These are phyloP conservation scores for Clitarchus hookeri DNA, from an alignment of 2,888 invertebrate genomes.

Conservation along the genomic window DNA sequence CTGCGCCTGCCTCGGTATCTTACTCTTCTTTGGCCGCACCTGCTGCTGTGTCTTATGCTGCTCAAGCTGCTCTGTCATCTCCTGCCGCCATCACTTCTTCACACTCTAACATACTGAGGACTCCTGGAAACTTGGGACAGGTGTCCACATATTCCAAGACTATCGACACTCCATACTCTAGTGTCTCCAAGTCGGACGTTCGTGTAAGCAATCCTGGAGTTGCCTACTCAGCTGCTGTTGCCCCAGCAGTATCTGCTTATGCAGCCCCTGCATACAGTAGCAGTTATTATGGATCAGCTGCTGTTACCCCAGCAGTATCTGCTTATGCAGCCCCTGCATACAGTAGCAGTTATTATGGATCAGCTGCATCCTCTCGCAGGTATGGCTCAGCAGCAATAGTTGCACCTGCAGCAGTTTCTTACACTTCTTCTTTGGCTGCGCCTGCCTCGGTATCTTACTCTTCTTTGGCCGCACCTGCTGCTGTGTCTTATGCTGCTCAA, in stretches of 20 bases:
- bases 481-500: slow-evolving; percentile 44
- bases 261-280: no score
- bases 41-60: slow-evolving; percentile 41
- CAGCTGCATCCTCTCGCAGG: not conserved
- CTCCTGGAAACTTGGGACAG: not conserved
- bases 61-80: slow-evolving; percentile 36
- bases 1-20: slow-evolving; percentile 44
- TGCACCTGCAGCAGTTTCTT: not conserved
- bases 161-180: not conserved
- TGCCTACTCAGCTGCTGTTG: slow-evolving; percentile 46
- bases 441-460: not conserved
- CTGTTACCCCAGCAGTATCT: slow-evolving; percentile 34
- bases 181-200: not conserved
- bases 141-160: not conserved
- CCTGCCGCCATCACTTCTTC: slow-evolving; percentile 43
- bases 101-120: not conserved
- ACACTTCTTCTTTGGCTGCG: not conserved
- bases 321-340: slow-evolving; percentile 41
- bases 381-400: not conserved
- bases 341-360: slow-evolving; percentile 26
- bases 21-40: slow-evolving; percentile 36
- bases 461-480: slow-evolving; percentile 41
- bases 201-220: not conserved
- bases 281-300: no score
- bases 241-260: no score